Conservation (phyloP, 1,140 invertebrate species). For the Drosophila gunungcola region DNA sequence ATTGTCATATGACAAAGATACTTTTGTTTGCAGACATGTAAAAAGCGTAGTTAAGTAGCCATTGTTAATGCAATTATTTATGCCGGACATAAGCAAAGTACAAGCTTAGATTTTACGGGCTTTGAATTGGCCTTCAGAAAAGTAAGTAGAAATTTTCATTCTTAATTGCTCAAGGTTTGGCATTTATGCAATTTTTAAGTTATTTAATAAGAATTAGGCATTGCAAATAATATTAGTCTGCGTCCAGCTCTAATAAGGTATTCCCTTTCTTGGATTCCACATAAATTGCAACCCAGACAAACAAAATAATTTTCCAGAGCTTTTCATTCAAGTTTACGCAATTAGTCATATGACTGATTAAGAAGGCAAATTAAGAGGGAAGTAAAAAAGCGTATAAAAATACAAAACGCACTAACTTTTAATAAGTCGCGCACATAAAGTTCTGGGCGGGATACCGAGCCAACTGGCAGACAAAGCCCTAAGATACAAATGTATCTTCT, state of each 20-base stretch:
- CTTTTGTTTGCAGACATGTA: constrained; percentile 45
- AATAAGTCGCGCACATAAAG: constrained; percentile 70
- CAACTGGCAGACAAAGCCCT: constrained; percentile 40
- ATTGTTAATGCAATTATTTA: constrained; percentile 5
- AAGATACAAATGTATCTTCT: constrained; percentile 73
- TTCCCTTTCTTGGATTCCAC: not conserved
- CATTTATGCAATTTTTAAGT: too few relatives aligned
- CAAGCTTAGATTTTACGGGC: not conserved
- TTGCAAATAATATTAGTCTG: too few relatives aligned
- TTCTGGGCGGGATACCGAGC: constrained; percentile 30
- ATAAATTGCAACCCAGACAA: constrained; percentile 4
- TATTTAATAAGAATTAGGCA: too few relatives aligned
- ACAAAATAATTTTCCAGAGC: constrained; percentile 14
- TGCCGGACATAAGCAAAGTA: not conserved
- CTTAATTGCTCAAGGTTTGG: too few relatives aligned
- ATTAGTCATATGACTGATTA: constrained; percentile 72
- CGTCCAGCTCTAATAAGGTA: too few relatives aligned
- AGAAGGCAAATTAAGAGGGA: constrained; percentile 58
- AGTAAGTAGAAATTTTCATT: not conserved
- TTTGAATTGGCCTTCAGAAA: not conserved
- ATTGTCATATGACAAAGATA: constrained; percentile 32
- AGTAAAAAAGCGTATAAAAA: constrained; percentile 36
- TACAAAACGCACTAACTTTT: constrained; percentile 58
- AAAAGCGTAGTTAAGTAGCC: constrained; percentile 36
- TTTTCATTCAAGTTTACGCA: constrained; percentile 37